Conservation (phyloP, 1,140 invertebrate genomes). For the Hylaeus volcanicus region DNA sequence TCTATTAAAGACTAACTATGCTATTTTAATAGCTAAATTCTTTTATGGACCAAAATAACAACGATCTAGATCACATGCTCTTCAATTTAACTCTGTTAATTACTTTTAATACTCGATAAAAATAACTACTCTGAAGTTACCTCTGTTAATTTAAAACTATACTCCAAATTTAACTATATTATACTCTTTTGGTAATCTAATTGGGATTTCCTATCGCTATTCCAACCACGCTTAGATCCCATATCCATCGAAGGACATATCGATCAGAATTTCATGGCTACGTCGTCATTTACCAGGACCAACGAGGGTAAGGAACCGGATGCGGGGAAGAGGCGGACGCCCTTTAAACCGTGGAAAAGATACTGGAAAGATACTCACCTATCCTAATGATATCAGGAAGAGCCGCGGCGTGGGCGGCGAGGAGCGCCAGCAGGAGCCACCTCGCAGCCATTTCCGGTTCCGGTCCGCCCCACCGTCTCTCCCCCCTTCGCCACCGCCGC, state of each 20-base stretch:
- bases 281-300: background rate
- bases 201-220: too few relatives aligned
- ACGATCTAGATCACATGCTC: too few relatives aligned
- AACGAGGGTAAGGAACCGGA: background rate
- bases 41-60: too few relatives aligned
- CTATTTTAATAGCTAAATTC: too few relatives aligned
- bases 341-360: constrained; percentile 46
- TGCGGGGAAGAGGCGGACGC: background rate
- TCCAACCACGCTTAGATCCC: too few relatives aligned
- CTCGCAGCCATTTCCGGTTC: constrained; percentile 73
- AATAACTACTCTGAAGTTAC: too few relatives aligned
- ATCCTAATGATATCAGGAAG: constrained; percentile 78
- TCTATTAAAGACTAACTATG: too few relatives aligned
- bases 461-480: constrained; percentile 60
- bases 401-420: constrained; percentile 69
- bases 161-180: too few relatives aligned
- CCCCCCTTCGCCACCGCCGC: constrained; percentile 32
- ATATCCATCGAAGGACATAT: background rate
- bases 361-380: constrained; percentile 72
- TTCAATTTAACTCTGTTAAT: too few relatives aligned
- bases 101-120: too few relatives aligned
- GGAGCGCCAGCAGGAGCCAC: constrained; percentile 72
- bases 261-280: constrained; percentile 14
- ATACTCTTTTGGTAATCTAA: too few relatives aligned
- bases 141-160: too few relatives aligned